A percentile compares a stretch with the other conserved stretches of the same genome.
Evolutionary conservation across 2,797 vertebrate species (phyloP).

Genomic region (Aratinga solstitialis): DNA sequence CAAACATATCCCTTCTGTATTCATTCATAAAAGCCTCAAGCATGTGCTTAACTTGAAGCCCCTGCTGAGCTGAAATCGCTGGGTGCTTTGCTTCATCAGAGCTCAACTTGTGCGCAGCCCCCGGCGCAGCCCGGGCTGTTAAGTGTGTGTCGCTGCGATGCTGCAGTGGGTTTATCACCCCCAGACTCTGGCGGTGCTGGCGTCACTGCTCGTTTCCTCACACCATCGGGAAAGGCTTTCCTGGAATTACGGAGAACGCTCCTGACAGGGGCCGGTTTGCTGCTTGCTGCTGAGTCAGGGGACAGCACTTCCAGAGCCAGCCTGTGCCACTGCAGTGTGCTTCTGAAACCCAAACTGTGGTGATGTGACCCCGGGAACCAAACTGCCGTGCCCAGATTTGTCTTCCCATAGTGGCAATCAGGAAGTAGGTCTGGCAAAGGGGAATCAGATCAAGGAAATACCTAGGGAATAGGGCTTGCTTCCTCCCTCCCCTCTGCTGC

Average conservation of each 20-base stretch:
- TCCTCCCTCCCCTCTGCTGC: neutral
- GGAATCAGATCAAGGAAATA: neutral
- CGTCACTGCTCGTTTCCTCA: rapidly evolving
- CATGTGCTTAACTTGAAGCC: neutral
- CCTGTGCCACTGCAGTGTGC: rapidly evolving
- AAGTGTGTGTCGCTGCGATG: neutral
- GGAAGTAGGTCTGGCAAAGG: neutral
- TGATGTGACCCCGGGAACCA: rapidly evolving
- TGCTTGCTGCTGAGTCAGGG: rapidly evolving
- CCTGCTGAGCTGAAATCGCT: neutral
- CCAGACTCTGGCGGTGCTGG: rapidly evolving
- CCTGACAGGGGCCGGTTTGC: neutral
- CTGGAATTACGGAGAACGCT: rapidly evolving
- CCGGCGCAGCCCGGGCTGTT: neutral
- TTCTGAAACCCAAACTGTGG: rapidly evolving
- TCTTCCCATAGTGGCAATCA: rapidly evolving
- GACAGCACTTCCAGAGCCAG: neutral
- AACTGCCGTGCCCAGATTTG: neutral
- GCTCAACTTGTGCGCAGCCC: neutral
- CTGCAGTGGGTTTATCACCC: neutral
- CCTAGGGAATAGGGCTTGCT: neutral
- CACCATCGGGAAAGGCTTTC: neutral
- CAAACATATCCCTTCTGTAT: neutral
- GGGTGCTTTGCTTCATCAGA: neutral
- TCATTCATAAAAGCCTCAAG: neutral